Evolutionary conservation across 2,888 invertebrate genomes (phyloP), one percentile per base, ranked within the genome.

Genomic region (Siphlonurus alternatus): DNA sequence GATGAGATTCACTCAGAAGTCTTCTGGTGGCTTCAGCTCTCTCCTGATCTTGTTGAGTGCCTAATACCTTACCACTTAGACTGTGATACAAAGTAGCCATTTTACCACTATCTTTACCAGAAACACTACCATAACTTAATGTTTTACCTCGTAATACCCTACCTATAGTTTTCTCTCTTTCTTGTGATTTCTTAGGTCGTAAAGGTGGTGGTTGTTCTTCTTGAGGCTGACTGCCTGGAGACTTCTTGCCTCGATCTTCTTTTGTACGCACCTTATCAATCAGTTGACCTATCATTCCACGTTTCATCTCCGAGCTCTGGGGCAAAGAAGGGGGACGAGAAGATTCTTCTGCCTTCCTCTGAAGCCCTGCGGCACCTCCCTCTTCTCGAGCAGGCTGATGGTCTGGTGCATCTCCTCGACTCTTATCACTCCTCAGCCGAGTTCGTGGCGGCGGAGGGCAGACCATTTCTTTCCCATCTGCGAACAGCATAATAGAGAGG

Each of bases 281-380:
- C 59, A 82, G 71, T 68, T 82, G 81, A 64, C 80, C 80, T 53
- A 82, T 71, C 3, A 82, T 78, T 1, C 82, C 74, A 60, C 73
- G 68, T 63, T 73, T 72, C 61, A 67, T 64, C 7, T 67, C 63
- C 3, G 64, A 53, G 25, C 67, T 69, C 63, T 61, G n/a, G 22
- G 61, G 63, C n/a, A 63, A 59, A 25, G 59, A 25, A 25, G 63
- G 63, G 19, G 63, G 63, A 23, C 38, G 5, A 5, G 5, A 5
- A 5, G 5, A 5, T 38, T 38, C 38, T 38, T 5, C 38, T 38
- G 38, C 5, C 15, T 38, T 38, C 15, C 38, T 38, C 38, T 38
- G 38, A 5, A 38, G 5, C 38, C 38, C 38, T 38, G 7, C 38
- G 15, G 38, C 5, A 5, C 5, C 38, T 10, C 38, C 38, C 38